Conservation (phyloP, 2,797 vertebrate genomes). For the Tiaroga cobitis region DNA sequence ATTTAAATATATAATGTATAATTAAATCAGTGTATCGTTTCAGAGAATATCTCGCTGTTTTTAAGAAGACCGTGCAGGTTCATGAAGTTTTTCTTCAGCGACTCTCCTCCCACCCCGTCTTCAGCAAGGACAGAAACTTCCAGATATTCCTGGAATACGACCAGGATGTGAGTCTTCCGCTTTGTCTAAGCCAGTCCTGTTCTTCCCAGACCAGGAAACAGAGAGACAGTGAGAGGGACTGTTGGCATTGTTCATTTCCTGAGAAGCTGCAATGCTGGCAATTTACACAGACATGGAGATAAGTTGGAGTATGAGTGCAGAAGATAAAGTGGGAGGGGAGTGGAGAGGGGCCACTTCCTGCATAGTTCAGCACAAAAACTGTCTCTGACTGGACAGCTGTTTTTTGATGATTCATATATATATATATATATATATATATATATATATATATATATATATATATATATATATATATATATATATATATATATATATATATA, state of each 20-base stretch:
- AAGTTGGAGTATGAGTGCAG: neutral
- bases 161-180: slow-evolving; percentile 89
- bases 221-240: slow-evolving; percentile 5
- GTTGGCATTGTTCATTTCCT: slow-evolving; percentile 52
- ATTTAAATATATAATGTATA: neutral
- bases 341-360: slow-evolving; percentile 71
- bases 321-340: slow-evolving; percentile 62
- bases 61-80: slow-evolving; percentile 98
- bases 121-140: slow-evolving; percentile 96
- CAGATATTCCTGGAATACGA: slow-evolving; percentile 98
- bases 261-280: slow-evolving; percentile 51
- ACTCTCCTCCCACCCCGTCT: slow-evolving; percentile 88
- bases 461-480: no score
- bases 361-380: slow-evolving; percentile 70
- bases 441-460: no score
- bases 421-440: no score
- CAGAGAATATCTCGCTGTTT: slow-evolving; percentile 93
- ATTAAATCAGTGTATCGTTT: slow-evolving; percentile 6
- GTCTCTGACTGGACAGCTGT: neutral
- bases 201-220: slow-evolving; percentile 61
- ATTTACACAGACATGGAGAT: slow-evolving; percentile 37
- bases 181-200: slow-evolving; percentile 70
- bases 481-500: no score
- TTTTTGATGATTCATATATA: neutral
- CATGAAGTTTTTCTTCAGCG: slow-evolving; percentile 96